phyloP scores from a whole-genome alignment of 2,113 vertebrate genomes.

The Danio rerio region GRCz12tu NC_133178.1:14287501-14288000 shows the following conservation, averaged over 20 bases:
- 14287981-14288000: conserved; percentile 17
- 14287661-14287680: conserved; percentile 60
- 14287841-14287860: conserved; percentile 35
- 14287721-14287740: conserved; percentile 60
- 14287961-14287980: neutral
- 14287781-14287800: conserved; percentile 58
- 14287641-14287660: conserved; percentile 62
- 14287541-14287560: too few species aligned
- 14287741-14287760: conserved; percentile 57
- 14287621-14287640: conserved; percentile 64
- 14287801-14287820: conserved; percentile 55
- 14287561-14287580: too few species aligned
- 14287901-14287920: neutral
- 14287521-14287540: too few species aligned
- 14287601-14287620: conserved; percentile 19
- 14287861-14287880: conserved; percentile 9
- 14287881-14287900: neutral
- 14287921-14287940: neutral
- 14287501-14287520: too few species aligned
- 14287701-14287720: conserved; percentile 58
- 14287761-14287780: conserved; percentile 56
- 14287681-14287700: conserved; percentile 48
- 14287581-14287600: neutral
- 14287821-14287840: conserved; percentile 57
- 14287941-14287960: neutral